Evolutionary conservation across 2,888 invertebrate species (phyloP), one percentile per base, ranked within the genome.

Genomic region (Rhorus exstirpatorius): DNA sequence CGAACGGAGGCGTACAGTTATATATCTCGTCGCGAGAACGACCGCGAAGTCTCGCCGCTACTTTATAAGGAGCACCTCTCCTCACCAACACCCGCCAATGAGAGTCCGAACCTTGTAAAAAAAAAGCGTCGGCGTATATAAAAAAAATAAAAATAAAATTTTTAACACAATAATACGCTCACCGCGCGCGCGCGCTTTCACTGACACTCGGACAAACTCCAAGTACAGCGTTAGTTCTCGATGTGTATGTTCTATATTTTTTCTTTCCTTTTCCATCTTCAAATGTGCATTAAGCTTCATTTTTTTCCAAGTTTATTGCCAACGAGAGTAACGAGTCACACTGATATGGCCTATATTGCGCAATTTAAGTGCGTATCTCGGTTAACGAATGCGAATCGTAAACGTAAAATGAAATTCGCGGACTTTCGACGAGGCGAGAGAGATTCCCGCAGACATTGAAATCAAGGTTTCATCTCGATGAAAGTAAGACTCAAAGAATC

Each of bases 11-110:
- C 89, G 89, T 88, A 87, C 81, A 77, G 78, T 49, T 74, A 49
- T 76, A 71, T 67, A 71, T 87, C 87, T 87, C 82, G 86, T 79
- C 86, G 85, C 81, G 87, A 53, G 84, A 3, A 31, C 88, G 49
- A 26, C 65, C 51, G 60, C 44, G 26, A 77, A 74, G 72, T 46
- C 77, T 77, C 81, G 87, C 86, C 81, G 88, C 89, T 90, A 90
- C 90, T 91, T 91, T 90, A 91, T 90, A 90, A 91, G 90, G 90
- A 91, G 90, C 89, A 90, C 86, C 87, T 84, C 87, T 84, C 79
- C 85, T 86, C 89, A 88, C 87, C 75, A 85, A 86, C 85, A 88
- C 85, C 81, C 76, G 67, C 61, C 77, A 77, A 72, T 61, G 67
- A 49, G 24, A 49, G 60, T 51, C 14, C 53, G 72, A 77, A 77